phyloP scores from a whole-genome alignment of 2,888 invertebrate genomes.

The Caenorhabditis auriculariae region DNA sequence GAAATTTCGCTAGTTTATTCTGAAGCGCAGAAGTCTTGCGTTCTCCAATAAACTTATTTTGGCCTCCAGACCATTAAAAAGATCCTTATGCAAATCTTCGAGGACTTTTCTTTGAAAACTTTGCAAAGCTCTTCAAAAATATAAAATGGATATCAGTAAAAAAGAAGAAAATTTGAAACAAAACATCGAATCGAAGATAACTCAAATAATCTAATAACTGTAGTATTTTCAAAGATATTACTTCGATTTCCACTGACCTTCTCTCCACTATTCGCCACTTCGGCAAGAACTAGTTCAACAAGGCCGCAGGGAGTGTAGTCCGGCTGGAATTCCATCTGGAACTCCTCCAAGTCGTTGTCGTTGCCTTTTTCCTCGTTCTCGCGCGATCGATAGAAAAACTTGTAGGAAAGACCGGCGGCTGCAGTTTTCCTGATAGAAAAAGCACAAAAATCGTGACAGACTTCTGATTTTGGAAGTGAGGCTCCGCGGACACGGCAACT shows the following conservation, averaged over 20 bases:
- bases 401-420: slow-evolving; percentile 26
- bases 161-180: too few species aligned
- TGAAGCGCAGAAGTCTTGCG: too few species aligned
- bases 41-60: slow-evolving; percentile 3
- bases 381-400: slow-evolving; percentile 29
- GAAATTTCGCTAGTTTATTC: too few species aligned
- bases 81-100: too few species aligned
- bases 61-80: not conserved
- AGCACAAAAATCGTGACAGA: not conserved
- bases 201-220: too few species aligned
- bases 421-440: slow-evolving; percentile 2
- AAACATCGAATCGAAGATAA: too few species aligned
- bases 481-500: slow-evolving; percentile 10
- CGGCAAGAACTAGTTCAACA: slow-evolving; percentile 3
- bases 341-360: slow-evolving; percentile 2
- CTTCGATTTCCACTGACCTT: slow-evolving; percentile 6
- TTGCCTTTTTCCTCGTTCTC: slow-evolving; percentile 11
- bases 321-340: slow-evolving; percentile 18
- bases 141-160: too few species aligned
- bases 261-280: slow-evolving; percentile 3
- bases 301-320: slow-evolving; percentile 16
- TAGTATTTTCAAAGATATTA: too few species aligned
- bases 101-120: too few species aligned
- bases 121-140: too few species aligned
- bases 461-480: slow-evolving; percentile 29